A percentile compares a stretch with the other conserved stretches of the same genome.
phyloP scores from a whole-genome alignment of 2,888 invertebrate species.

The Cordilura impudica region DNA sequence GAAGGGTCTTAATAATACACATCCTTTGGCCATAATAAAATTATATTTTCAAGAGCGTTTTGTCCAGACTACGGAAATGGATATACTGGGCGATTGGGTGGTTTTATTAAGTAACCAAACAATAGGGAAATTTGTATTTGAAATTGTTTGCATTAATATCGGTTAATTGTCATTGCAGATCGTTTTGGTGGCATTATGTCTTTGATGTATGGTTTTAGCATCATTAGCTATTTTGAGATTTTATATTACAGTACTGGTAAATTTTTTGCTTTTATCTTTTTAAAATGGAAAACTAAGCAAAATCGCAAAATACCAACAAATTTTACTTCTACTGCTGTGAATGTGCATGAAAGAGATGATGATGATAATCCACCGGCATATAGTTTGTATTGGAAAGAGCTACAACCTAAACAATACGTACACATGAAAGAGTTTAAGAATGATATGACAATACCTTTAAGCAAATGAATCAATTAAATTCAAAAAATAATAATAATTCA shows the following conservation, averaged over 20 bases:
- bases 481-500: too few species aligned
- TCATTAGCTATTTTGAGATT: slow-evolving; percentile 74
- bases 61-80: slow-evolving; percentile 69
- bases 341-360: background rate
- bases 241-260: slow-evolving; percentile 74
- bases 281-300: slow-evolving; percentile 41
- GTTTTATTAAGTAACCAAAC: slow-evolving; percentile 67
- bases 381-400: slow-evolving; percentile 66
- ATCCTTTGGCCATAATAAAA: slow-evolving; percentile 70
- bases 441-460: too few species aligned
- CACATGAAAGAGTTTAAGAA: slow-evolving; percentile 29
- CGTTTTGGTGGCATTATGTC: slow-evolving; percentile 76
- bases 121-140: too few species aligned
- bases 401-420: slow-evolving; percentile 59
- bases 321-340: too few species aligned
- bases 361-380: slow-evolving; percentile 12
- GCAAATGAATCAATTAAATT: too few species aligned
- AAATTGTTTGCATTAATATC: too few species aligned
- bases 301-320: background rate
- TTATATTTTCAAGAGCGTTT: slow-evolving; percentile 71
- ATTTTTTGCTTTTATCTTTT: slow-evolving; percentile 67
- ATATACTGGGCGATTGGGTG: slow-evolving; percentile 73
- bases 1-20: slow-evolving; percentile 66
- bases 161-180: slow-evolving; percentile 66
- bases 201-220: slow-evolving; percentile 75